phyloP scores from a whole-genome alignment of 2,888 invertebrate genomes.

The Thysanoteuthis rhombus region DNA sequence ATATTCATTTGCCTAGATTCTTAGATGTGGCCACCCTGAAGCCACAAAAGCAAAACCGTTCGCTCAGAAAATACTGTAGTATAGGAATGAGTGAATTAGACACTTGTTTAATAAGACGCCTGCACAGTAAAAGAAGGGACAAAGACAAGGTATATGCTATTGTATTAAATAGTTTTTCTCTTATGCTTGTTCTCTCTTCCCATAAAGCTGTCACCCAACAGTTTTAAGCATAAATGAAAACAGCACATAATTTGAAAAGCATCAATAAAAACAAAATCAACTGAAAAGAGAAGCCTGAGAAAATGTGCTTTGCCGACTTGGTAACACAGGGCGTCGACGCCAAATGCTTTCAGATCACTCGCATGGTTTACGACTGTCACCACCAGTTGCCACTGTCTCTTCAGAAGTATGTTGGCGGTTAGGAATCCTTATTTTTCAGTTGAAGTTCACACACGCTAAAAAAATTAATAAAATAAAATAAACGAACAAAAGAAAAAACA shows the following conservation, averaged over 20 bases:
- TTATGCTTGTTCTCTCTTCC: background rate
- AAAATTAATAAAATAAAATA: background rate
- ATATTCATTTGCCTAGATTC: background rate
- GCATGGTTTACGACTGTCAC: background rate
- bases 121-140: background rate
- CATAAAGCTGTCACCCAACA: background rate
- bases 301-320: background rate
- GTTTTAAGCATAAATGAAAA: conserved; percentile 12
- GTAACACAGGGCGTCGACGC: background rate
- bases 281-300: background rate
- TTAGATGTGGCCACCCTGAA: background rate
- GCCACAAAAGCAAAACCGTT: background rate
- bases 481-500: background rate
- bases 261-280: background rate
- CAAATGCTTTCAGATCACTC: conserved; percentile 12
- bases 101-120: background rate
- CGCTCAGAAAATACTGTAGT: background rate
- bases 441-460: background rate
- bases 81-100: background rate
- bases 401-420: conserved; percentile 12
- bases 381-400: background rate
- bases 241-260: conserved; percentile 12
- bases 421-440: background rate
- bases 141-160: background rate
- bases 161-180: background rate